phyloP scores from a whole-genome alignment of 2,113 vertebrate species.

The Prionailurus viverrinus region DNA sequence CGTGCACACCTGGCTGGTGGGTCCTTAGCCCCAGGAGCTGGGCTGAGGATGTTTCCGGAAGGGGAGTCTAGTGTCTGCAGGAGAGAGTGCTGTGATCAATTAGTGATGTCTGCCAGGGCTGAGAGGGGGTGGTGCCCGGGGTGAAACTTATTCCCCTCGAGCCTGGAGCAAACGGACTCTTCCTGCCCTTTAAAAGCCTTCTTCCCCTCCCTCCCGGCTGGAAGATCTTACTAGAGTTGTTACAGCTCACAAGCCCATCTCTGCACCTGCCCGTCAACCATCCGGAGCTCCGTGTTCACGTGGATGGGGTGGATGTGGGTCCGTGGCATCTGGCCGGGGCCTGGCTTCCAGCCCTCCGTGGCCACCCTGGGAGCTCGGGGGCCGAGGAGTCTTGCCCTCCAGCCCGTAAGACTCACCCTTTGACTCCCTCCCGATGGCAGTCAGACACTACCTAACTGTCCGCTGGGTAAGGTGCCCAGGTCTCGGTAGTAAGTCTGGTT shows the following conservation, averaged over 20 bases:
- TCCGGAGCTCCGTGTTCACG: accelerated
- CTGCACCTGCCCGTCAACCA: not conserved
- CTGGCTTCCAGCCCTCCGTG: not conserved
- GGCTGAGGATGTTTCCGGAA: not conserved
- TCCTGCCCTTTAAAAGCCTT: not conserved
- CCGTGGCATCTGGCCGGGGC: accelerated
- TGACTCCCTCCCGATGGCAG: accelerated
- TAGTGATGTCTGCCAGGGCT: not conserved
- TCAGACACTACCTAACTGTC: not conserved
- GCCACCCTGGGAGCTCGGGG: not conserved
- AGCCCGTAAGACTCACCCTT: accelerated
- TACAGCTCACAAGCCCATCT: not conserved
- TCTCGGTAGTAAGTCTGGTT: not conserved
- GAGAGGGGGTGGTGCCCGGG: accelerated
- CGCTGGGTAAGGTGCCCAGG: not conserved
- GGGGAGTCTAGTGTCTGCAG: not conserved
- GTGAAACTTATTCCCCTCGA: not conserved
- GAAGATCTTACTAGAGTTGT: not conserved
- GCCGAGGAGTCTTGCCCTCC: not conserved
- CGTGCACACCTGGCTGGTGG: accelerated
- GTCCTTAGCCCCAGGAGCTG: not conserved
- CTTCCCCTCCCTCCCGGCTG: not conserved
- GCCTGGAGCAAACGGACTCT: not conserved
- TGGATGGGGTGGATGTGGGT: not conserved
- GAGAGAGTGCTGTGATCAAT: not conserved